Percentiles rank a stretch among this genome's conserved stretches.
Conservation (phyloP, 2,888 invertebrate species). For the Ormyrus thymus region DNA sequence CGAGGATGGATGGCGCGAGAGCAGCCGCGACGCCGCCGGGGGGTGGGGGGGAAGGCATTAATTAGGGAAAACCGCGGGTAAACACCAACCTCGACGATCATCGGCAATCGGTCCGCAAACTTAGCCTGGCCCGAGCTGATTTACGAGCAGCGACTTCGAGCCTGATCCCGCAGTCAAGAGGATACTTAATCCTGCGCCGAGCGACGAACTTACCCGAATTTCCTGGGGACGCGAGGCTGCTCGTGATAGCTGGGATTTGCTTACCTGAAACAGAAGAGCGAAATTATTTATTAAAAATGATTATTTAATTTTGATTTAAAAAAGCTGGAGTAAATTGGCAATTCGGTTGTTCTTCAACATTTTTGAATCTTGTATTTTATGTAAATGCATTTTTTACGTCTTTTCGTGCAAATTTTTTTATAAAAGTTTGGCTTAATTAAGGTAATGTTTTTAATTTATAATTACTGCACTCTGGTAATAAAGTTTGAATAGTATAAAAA, state of each 20-base stretch:
- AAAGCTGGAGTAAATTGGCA: too few species aligned
- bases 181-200: constrained; percentile 28
- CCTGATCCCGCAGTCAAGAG: neutral
- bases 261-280: constrained; percentile 45
- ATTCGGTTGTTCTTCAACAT: too few species aligned
- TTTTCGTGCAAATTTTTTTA: too few species aligned
- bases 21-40: too few species aligned
- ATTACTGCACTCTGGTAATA: too few species aligned
- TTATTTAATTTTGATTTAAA: neutral
- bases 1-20: constrained; percentile 6
- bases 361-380: too few species aligned
- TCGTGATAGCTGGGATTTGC: constrained; percentile 10
- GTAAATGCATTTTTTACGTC: too few species aligned
- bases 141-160: constrained; percentile 42
- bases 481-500: too few species aligned
- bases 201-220: constrained; percentile 39
- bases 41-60: constrained; percentile 42
- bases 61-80: constrained; percentile 46
- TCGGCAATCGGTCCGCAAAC: constrained; percentile 37
- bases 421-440: too few species aligned
- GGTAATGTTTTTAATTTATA: too few species aligned
- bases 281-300: constrained; percentile 2
- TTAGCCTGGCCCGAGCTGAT: constrained; percentile 30
- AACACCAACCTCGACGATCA: constrained; percentile 42
- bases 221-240: constrained; percentile 25